Conservation (phyloP, 2,113 vertebrate species). For the Phaethon lepturus region DNA sequence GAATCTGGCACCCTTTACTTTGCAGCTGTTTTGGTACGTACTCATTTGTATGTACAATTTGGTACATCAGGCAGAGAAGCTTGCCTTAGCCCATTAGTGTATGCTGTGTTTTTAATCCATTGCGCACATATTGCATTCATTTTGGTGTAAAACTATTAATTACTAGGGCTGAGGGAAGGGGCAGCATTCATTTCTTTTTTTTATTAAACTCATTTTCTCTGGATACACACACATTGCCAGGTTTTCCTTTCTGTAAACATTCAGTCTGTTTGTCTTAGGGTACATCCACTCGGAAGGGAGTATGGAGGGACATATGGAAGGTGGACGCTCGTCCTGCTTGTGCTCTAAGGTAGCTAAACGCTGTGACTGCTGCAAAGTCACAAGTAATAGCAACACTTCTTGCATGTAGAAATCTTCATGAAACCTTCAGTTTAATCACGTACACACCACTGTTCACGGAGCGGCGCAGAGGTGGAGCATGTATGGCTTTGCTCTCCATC, state of each 20-base stretch:
- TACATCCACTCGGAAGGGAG: background rate
- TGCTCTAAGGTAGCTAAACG: background rate
- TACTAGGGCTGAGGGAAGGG: background rate
- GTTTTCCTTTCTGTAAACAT: background rate
- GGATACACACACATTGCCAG: background rate
- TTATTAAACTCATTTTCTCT: background rate
- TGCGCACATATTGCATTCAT: background rate
- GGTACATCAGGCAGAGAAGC: background rate
- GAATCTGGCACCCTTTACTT: background rate
- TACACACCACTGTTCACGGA: rapidly evolving
- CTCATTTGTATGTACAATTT: background rate
- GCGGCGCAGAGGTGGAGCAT: background rate
- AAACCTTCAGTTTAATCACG: background rate
- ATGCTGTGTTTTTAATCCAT: background rate
- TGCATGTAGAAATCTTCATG: background rate
- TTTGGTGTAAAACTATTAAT: background rate
- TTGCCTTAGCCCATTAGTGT: background rate
- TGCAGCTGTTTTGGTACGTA: background rate
- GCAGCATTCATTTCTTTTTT: background rate
- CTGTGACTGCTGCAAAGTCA: background rate
- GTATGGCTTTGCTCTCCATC: background rate
- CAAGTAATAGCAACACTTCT: background rate
- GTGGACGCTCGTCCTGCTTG: background rate
- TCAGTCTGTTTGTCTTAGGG: background rate
- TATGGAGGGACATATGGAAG: background rate